Evolutionary conservation across 2,888 invertebrate species (phyloP).

Genomic region (Drosophila engyochracea): DNA sequence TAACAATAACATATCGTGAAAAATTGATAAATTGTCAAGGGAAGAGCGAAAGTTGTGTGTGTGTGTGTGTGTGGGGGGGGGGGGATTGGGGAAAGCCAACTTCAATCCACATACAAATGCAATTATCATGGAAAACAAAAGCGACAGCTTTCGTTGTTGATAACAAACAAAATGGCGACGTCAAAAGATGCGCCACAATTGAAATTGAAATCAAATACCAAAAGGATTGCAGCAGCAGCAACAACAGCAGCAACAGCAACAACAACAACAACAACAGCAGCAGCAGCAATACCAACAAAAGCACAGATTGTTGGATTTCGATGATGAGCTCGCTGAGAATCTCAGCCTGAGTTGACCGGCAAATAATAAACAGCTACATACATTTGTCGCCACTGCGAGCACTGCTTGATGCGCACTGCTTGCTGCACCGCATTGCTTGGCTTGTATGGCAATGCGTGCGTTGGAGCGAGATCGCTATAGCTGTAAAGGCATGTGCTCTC

Average conservation of each 20-base stretch:
- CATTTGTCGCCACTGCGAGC: conserved; percentile 32
- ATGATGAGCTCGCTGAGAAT: conserved; percentile 53
- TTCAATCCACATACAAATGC: conserved; percentile 71
- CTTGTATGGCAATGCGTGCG: conserved; percentile 20
- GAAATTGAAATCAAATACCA: conserved; percentile 77
- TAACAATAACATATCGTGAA: conserved; percentile 59
- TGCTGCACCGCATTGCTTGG: conserved; percentile 15
- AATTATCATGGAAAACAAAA: conserved; percentile 81
- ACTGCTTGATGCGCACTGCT: conserved; percentile 66
- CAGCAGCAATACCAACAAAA: conserved; percentile 10
- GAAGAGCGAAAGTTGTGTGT: conserved; percentile 2
- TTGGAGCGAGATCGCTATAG: conserved; percentile 45
- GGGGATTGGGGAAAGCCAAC: conserved; percentile 2
- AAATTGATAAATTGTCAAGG: conserved; percentile 76
- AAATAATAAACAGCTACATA: conserved; percentile 40
- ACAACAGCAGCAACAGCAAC: conserved; percentile 10
- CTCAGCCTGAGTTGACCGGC: conserved; percentile 46
- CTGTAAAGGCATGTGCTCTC: conserved; percentile 48
- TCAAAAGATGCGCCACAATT: conserved; percentile 80
- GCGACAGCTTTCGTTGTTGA: conserved; percentile 74
- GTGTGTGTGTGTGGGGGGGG: not conserved
- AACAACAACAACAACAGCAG: conserved; percentile 18
- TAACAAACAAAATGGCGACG: conserved; percentile 72
- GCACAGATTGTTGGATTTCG: conserved; percentile 29
- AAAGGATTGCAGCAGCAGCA: conserved; percentile 68